Conservation (phyloP, 2,888 invertebrate genomes). For the Neoascia interrupta region DNA sequence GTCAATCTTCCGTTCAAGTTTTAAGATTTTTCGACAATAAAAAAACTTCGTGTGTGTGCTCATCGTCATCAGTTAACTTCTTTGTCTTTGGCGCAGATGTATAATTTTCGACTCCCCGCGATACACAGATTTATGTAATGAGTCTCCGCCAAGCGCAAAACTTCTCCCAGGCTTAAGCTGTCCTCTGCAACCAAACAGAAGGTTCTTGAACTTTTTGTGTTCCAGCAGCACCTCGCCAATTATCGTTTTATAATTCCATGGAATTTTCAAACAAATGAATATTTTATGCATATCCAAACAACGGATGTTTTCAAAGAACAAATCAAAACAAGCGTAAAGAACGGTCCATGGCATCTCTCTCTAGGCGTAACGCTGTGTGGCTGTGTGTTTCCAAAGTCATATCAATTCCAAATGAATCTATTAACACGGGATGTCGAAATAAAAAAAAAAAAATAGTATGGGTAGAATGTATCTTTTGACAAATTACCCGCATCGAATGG, state of each 20-base stretch:
- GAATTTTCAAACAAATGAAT: conserved; percentile 13
- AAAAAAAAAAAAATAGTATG: too few relatives aligned
- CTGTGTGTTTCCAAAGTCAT: conserved; percentile 2
- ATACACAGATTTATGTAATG: conserved; percentile 29
- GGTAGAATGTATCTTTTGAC: conserved; percentile 27
- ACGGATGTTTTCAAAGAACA: conserved; percentile 2
- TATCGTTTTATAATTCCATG: conserved; percentile 24
- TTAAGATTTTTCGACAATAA: too few relatives aligned
- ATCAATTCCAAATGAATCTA: conserved; percentile 12
- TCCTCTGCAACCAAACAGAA: too few relatives aligned
- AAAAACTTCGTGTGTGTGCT: too few relatives aligned
- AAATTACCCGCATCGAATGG: conserved; percentile 53
- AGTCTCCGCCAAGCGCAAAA: neutral
- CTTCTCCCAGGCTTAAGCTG: too few relatives aligned
- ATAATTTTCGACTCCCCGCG: too few relatives aligned
- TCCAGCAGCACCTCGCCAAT: conserved; percentile 24
- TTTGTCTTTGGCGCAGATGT: too few relatives aligned
- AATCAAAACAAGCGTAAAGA: neutral
- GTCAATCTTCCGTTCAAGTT: too few relatives aligned
- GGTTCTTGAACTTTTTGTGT: conserved; percentile 14
- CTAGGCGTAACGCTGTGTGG: too few relatives aligned
- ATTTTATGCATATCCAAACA: conserved; percentile 27
- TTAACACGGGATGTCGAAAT: too few relatives aligned
- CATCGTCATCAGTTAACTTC: too few relatives aligned
- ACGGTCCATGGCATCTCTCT: conserved; percentile 32